Base-by-base conservation (phyloP, 2,888 invertebrate genomes). In the Drosophila sordidula region DNA sequence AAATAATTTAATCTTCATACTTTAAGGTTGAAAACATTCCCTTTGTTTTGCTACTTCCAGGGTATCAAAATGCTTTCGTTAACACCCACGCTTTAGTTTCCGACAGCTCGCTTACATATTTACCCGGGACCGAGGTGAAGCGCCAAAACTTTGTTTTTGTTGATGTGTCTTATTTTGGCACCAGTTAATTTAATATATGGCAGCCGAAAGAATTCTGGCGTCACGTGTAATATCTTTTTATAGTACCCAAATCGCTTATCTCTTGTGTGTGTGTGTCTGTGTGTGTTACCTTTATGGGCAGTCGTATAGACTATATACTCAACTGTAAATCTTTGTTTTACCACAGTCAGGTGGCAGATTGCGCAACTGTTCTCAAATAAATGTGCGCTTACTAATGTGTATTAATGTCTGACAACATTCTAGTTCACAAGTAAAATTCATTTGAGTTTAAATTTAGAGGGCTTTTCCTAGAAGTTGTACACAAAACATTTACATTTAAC, bases 281-380 rank as follows among this genome's bases (percentile, higher is more conserved):
- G 11, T n/a, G 26, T 25, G 36, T n/a, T 5, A 4, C 14, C 12
- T 3, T 16, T 16, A 32, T 22, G 2, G 18, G 0, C 18, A 34
- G 12, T 34, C 34, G 34, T 4, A 4, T 34, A 12, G 42, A 18
- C 26, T 11, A 22, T 38, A 22, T 62, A 44, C 29, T 8, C 8
- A 3, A 14, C 29, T 45, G 22, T 38, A 51, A 52, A 65, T 41
- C 61, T 50, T 11, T 16, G 12, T 3, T 54, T 59, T 50, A 69
- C 61, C 36, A 54, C 54, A 45, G 49, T 8, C 50, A 11, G 16
- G 69, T 32, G 51, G 55, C 42, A 29, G 34, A 32, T 45, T 36
- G 49, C n/a, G 9, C 34, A 29, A 18, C 8, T 29, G 14, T 29
- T 18, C 14, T 45, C 2, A 18, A 32, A 44, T 22, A 26, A 18